phyloP scores from a whole-genome alignment of 1,140 invertebrate species.

The Prorops nasuta region DNA sequence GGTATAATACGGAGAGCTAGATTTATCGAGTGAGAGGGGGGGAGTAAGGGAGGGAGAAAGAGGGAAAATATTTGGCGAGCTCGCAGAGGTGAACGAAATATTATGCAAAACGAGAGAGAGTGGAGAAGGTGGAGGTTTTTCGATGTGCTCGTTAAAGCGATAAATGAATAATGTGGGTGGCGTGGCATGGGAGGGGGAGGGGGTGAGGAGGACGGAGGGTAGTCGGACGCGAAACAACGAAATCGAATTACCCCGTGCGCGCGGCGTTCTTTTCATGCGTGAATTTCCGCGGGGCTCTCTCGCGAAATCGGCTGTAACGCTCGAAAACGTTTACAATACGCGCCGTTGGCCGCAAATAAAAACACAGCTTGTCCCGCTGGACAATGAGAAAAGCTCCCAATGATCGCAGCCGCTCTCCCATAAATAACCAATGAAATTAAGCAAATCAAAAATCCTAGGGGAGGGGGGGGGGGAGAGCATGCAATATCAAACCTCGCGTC shows the following conservation, averaged over 20 bases:
- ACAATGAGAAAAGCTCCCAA: no score
- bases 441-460: no score
- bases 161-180: conserved; percentile 42
- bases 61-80: not conserved
- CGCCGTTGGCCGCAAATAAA: conserved; percentile 33
- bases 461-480: no score
- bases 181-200: not conserved
- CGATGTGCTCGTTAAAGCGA: conserved; percentile 40
- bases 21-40: not conserved
- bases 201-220: conserved; percentile 18
- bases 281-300: conserved; percentile 45
- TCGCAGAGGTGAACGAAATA: not conserved
- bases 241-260: conserved; percentile 49
- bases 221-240: conserved; percentile 45
- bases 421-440: no score
- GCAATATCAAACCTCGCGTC: no score
- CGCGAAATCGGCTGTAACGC: conserved; percentile 37
- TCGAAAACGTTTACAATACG: conserved; percentile 36
- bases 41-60: not conserved
- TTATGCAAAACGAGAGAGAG: not conserved
- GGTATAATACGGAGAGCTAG: no score
- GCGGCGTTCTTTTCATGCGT: conserved; percentile 50
- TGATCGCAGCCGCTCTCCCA: no score
- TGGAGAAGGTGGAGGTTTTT: not conserved
- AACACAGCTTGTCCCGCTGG: no score